These are phyloP conservation scores for Bucorvus abyssinicus DNA, from an alignment of 2,797 vertebrate species.

Conservation along the genomic window DNA sequence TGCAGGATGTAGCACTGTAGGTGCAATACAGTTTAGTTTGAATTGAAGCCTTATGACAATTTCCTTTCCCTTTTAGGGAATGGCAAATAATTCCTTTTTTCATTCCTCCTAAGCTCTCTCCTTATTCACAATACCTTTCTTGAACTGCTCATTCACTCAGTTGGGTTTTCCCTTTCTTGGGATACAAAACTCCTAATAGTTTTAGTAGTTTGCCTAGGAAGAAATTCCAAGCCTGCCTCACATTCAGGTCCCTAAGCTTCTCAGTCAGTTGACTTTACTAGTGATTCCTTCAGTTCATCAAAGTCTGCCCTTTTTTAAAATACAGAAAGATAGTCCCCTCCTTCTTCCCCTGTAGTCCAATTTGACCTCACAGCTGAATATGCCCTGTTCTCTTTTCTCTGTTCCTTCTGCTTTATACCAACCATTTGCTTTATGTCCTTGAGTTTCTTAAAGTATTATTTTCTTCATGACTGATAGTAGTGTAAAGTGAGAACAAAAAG, in stretches of 20 bases:
- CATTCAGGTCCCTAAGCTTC: not conserved
- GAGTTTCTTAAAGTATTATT: conserved; percentile 19
- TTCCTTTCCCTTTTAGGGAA: not conserved
- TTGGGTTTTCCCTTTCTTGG: not conserved
- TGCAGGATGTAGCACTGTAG: not conserved
- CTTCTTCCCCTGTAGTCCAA: not conserved
- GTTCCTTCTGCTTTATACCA: not conserved
- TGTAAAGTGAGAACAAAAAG: conserved; percentile 44
- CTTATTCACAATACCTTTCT: not conserved
- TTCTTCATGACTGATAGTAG: conserved; percentile 2
- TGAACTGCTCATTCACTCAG: not conserved
- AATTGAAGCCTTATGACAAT: not conserved
- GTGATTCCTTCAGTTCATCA: not conserved
- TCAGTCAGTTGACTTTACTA: not conserved
- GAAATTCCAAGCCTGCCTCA: not conserved
- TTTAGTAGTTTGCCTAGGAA: not conserved
- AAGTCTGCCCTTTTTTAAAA: not conserved
- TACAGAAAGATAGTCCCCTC: not conserved
- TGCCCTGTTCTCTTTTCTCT: not conserved
- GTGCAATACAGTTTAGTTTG: not conserved
- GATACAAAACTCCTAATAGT: not conserved
- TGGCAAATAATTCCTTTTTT: not conserved
- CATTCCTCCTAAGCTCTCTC: not conserved
- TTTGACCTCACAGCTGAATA: conserved; percentile 21
- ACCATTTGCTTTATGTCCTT: not conserved